These are phyloP conservation scores for Tamandua tetradactyla DNA, from an alignment of 2,797 vertebrate genomes.

Conservation along the genomic window DNA sequence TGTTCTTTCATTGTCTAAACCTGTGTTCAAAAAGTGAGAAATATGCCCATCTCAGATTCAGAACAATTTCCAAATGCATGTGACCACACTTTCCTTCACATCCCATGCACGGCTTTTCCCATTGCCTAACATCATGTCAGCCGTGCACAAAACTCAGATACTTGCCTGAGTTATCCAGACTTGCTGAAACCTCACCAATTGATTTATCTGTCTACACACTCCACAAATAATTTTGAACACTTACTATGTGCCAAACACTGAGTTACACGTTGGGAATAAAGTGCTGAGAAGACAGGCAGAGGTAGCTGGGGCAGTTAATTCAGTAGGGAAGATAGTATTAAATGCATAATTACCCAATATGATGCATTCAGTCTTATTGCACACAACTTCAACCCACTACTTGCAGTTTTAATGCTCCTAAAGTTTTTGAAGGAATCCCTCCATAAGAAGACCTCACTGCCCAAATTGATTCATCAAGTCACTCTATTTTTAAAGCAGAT, in stretches of 20 bases:
- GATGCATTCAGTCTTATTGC: background rate
- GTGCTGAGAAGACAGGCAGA: conserved; percentile 2
- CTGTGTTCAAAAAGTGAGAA: conserved; percentile 75
- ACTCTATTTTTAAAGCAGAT: conserved; percentile 39
- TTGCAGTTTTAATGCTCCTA: background rate
- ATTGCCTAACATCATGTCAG: background rate
- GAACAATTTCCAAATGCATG: background rate
- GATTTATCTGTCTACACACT: background rate
- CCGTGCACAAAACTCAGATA: background rate
- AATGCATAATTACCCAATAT: conserved; percentile 12
- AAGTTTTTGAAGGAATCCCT: conserved; percentile 48
- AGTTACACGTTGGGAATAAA: background rate
- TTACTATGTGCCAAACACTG: background rate
- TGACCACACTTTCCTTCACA: background rate
- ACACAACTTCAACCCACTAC: background rate
- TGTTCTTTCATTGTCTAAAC: conserved; percentile 78
- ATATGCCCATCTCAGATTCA: conserved; percentile 55
- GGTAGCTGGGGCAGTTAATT: background rate
- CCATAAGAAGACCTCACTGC: conserved; percentile 37
- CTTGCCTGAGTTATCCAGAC: background rate
- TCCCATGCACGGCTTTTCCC: background rate
- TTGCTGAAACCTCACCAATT: background rate
- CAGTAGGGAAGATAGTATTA: background rate
- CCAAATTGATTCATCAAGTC: conserved; percentile 52
- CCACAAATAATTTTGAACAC: background rate